phyloP scores from a whole-genome alignment of 1,140 invertebrate species.

The Micrasema minimum region DNA sequence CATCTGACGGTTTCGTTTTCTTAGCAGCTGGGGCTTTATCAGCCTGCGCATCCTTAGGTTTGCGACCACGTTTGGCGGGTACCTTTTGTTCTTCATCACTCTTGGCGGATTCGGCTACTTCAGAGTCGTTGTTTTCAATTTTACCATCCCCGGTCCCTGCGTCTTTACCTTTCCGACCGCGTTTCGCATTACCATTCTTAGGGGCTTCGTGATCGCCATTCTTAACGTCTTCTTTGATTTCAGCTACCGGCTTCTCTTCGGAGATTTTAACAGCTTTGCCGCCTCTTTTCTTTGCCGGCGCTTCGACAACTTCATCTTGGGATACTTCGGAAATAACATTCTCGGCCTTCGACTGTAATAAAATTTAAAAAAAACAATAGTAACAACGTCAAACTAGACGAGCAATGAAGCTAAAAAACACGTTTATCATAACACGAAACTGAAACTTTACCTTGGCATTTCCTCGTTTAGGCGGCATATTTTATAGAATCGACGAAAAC shows the following conservation, averaged over 20 bases:
- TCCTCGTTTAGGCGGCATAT: conserved; percentile 45
- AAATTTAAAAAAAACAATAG: background rate
- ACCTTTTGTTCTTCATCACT: conserved; percentile 35
- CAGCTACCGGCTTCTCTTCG: conserved; percentile 19
- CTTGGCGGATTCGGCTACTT: conserved; percentile 19
- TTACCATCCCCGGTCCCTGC: conserved; percentile 13
- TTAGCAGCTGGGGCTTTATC: conserved; percentile 30
- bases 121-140: conserved; percentile 16
- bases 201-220: conserved; percentile 29
- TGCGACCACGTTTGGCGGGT: conserved; percentile 40
- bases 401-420: background rate
- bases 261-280: conserved; percentile 35
- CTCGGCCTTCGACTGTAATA: conserved; percentile 25
- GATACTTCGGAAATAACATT: conserved; percentile 26
- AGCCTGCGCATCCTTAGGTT: conserved; percentile 33
- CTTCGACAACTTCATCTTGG: conserved; percentile 21
- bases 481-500: conserved; percentile 11
- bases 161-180: conserved; percentile 31
- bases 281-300: conserved; percentile 30
- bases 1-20: conserved; percentile 26
- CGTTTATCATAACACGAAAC: background rate
- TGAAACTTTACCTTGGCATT: conserved; percentile 36
- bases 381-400: background rate
- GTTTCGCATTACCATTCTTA: conserved; percentile 39
- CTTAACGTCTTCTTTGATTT: conserved; percentile 16